Evolutionary conservation across 1,140 invertebrate genomes (phyloP).

Genomic region (Drosophila bifasciata): DNA sequence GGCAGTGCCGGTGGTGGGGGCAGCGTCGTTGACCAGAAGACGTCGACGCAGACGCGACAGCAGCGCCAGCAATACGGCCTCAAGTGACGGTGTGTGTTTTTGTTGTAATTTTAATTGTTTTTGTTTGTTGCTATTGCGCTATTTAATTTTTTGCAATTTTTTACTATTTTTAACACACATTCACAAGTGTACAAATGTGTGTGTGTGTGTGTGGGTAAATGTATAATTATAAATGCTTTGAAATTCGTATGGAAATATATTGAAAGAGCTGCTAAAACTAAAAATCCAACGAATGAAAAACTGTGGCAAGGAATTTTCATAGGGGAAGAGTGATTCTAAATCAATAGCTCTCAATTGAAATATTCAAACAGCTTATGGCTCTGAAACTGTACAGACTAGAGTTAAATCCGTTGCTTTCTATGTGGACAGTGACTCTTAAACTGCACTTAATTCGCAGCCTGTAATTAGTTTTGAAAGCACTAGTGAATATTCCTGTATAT

Average conservation of each 20-base stretch:
- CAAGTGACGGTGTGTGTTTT: constrained; percentile 62
- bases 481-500: no score
- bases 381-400: no score
- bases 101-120: constrained; percentile 24
- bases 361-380: no score
- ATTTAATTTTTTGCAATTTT: constrained; percentile 47
- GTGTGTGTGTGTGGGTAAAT: neutral
- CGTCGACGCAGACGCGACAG: constrained; percentile 43
- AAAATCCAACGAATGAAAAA: constrained; percentile 9
- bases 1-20: constrained; percentile 1
- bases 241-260: constrained; percentile 1
- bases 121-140: constrained; percentile 52
- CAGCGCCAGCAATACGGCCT: constrained; percentile 63
- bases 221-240: neutral
- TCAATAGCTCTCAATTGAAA: no score
- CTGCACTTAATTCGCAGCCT: no score
- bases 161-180: constrained; percentile 24
- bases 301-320: constrained; percentile 23
- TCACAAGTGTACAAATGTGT: constrained; percentile 12
- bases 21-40: constrained; percentile 10
- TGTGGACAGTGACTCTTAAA: no score
- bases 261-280: constrained; percentile 12
- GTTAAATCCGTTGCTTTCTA: no score
- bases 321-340: neutral
- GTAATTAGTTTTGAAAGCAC: no score